These are phyloP conservation scores for Lucilia cuprina DNA, from an alignment of 1,140 invertebrate species.

Conservation along the genomic window DNA sequence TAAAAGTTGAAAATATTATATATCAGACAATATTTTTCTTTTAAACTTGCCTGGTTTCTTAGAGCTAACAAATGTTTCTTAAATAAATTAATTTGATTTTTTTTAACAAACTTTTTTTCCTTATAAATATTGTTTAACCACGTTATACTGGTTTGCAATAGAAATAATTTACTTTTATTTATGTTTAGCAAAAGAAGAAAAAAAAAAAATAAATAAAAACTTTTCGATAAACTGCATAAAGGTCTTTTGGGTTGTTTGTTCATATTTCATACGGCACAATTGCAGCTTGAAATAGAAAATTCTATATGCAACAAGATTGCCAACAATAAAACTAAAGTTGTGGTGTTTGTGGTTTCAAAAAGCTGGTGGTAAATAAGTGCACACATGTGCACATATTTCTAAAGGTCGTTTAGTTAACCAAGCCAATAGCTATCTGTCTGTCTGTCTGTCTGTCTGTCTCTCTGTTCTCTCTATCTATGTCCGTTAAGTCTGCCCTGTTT, in stretches of 20 bases:
- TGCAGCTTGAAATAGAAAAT: not conserved
- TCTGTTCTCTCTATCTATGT: not conserved
- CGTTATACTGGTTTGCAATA: not conserved
- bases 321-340: not conserved
- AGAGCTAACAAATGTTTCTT: conserved; percentile 1
- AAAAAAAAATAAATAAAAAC: not conserved
- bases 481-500: not conserved
- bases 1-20: not conserved
- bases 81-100: conserved; percentile 23
- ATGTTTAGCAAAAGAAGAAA: not conserved
- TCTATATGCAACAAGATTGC: not conserved
- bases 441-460: not conserved
- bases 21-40: not conserved
- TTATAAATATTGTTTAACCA: not conserved
- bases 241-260: conserved; percentile 6
- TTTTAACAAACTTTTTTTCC: not conserved
- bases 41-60: not conserved
- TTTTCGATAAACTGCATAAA: conserved; percentile 7
- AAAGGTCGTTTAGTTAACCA: conserved; percentile 24
- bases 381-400: conserved; percentile 32
- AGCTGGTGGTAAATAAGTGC: not conserved
- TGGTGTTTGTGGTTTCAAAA: not conserved
- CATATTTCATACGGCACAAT: not conserved
- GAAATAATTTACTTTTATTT: conserved; percentile 25
- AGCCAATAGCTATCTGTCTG: not conserved